Conservation (phyloP, 30 jellyfish, hydroid and myxozoan genomes). For the Turritopsis dohrnii region DNA sequence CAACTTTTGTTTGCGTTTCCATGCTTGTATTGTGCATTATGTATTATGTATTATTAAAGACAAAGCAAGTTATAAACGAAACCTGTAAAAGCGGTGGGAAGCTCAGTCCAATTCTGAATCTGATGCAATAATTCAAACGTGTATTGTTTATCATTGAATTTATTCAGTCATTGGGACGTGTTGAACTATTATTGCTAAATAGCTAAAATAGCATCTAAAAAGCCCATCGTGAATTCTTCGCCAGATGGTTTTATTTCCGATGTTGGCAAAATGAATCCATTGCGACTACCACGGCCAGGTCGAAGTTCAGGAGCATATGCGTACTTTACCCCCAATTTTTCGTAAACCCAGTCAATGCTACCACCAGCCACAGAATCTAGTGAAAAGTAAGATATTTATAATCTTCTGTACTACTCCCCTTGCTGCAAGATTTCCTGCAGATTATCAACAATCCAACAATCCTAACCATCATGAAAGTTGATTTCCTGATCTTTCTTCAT, state of each 20-base stretch:
- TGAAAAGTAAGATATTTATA: neutral
- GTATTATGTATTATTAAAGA: no score
- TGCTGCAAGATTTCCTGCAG: neutral
- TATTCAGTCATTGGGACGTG: neutral
- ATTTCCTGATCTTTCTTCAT: neutral
- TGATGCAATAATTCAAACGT: no score
- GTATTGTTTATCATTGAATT: no score
- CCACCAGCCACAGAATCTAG: conserved; percentile 92
- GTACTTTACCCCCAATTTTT: conserved; percentile 72
- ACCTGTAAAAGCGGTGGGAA: no score
- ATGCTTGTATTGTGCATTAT: no score
- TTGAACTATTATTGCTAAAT: neutral
- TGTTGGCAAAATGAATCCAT: conserved; percentile 81
- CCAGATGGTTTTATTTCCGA: conserved; percentile 72
- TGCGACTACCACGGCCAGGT: conserved; percentile 43
- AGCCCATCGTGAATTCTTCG: conserved; percentile 56
- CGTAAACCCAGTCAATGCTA: conserved; percentile 94
- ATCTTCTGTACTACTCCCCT: neutral
- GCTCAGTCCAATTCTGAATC: no score
- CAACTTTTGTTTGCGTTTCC: no score
- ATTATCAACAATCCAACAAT: neutral
- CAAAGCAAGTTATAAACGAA: no score
- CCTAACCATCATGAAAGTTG: neutral
- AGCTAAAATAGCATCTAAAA: conserved; percentile 59
- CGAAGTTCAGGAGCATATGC: conserved; percentile 90